These are phyloP conservation scores for Athalia cordata DNA, from an alignment of 2,888 invertebrate species.

Conservation along the genomic window DNA sequence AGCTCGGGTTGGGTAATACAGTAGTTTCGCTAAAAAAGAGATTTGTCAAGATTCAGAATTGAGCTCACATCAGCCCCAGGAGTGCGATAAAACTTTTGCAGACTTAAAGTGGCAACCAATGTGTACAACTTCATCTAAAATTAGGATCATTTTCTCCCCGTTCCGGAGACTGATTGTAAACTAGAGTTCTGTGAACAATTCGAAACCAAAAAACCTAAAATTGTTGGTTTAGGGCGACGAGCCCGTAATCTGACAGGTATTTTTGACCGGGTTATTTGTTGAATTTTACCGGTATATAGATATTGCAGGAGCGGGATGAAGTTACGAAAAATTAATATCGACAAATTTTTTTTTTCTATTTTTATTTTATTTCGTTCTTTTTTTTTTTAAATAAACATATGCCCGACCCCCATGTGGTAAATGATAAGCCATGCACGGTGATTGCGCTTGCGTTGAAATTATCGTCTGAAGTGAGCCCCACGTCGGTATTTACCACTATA, in stretches of 20 bases:
- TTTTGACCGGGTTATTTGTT: too few species aligned
- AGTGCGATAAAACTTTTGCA: slow-evolving; percentile 27
- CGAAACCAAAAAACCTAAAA: not conserved
- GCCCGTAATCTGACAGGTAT: too few species aligned
- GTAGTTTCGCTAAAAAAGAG: not conserved
- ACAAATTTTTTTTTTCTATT: too few species aligned
- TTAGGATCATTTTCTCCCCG: not conserved
- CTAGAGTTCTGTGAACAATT: not conserved
- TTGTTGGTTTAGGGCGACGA: too few species aligned
- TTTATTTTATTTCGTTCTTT: too few species aligned
- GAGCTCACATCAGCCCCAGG: slow-evolving; percentile 5
- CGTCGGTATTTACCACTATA: slow-evolving; percentile 7
- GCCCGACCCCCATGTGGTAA: not conserved
- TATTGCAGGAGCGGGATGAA: too few species aligned
- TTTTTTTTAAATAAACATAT: too few species aligned
- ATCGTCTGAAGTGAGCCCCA: slow-evolving; percentile 15
- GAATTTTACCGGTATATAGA: too few species aligned
- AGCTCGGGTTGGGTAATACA: not conserved
- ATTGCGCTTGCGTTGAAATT: slow-evolving; percentile 5
- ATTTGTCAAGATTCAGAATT: slow-evolving; percentile 31
- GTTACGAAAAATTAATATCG: too few species aligned
- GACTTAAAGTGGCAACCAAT: not conserved
- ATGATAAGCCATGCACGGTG: not conserved
- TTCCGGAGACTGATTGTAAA: too few species aligned
- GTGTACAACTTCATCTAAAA: not conserved